Base-by-base conservation (phyloP, 2,113 vertebrate species). In the Zosterops pallidus region DNA sequence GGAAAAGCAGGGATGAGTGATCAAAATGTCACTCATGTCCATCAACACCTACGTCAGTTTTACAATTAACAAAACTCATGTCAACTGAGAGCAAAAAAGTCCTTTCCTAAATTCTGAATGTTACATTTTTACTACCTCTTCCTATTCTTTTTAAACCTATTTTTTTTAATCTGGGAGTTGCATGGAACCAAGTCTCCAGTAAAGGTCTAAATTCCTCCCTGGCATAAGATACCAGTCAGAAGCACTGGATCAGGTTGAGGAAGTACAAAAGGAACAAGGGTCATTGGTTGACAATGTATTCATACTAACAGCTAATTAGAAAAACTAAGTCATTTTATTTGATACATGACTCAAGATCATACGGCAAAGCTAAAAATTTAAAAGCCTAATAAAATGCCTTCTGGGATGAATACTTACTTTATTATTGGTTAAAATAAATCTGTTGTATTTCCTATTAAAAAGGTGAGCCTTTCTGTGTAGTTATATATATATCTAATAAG, bases 351-450 rank as follows among this genome's bases (percentile, higher is more conserved):
- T 70, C 53, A 59, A 90, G 69, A 91, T 67, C 23, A 20, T 37
- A 39, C 20, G 64, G 50, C 16, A 67, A 62, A 60, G n/a, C 55
- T 96, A 71, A 92, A 97, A 96, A 91, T 57, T 81, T 92, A 80
- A 95, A 60, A 93, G 50, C 31, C 80, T 64, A 84, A 93, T 92
- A 95, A 94, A 91, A 92, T 47, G 25, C 20, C 31, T 94, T 75
- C 83, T 81, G 71, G 37, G 16, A 80, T 44, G 47, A 85, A 64
- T 74, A 81, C 21, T 90, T 79, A 74, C 50, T 90, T 85, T 92
- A 70, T 83, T 87, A 90, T 12, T 49, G 31, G 9, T 81, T 79
- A 55, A 96, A 93, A 94, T 86, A 91, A 70, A 79, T 84, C 83
- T 71, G 46, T 20, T 68, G 37, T 12, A 41, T 12, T 89, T 90